phyloP scores from a whole-genome alignment of 2,888 invertebrate species.

The Leptura quadrifasciata region DNA sequence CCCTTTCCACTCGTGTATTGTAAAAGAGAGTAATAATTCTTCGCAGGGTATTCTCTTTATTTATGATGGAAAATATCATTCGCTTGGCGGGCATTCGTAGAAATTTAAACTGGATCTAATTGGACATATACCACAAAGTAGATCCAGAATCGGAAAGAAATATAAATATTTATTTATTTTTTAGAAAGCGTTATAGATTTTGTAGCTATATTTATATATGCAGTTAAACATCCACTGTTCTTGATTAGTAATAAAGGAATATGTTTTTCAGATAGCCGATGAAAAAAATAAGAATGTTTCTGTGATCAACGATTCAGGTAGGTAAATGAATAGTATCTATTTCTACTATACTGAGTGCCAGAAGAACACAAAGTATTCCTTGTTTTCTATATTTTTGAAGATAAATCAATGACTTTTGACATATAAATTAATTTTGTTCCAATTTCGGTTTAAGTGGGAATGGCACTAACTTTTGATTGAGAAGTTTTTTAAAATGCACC shows the following conservation, averaged over 20 bases:
- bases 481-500: too few species aligned
- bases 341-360: too few species aligned
- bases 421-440: too few species aligned
- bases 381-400: too few species aligned
- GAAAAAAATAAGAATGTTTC: conserved; percentile 56
- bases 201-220: too few species aligned
- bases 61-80: not conserved
- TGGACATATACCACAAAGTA: not conserved
- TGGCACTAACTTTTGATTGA: too few species aligned
- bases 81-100: not conserved
- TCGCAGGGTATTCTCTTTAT: conserved; percentile 19
- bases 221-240: too few species aligned
- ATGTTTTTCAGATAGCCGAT: conserved; percentile 59
- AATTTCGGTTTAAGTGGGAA: too few species aligned
- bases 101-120: conserved; percentile 1
- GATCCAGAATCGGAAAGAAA: not conserved
- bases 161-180: not conserved
- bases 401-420: too few species aligned
- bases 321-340: too few species aligned
- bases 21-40: conserved; percentile 23
- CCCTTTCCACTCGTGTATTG: not conserved
- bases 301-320: conserved; percentile 55
- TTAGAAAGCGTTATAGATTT: too few species aligned
- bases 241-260: not conserved
- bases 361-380: too few species aligned